Evolutionary conservation across 2,113 vertebrate species (phyloP), one percentile per base, ranked within the genome.

Genomic region (Melospiza georgiana): DNA sequence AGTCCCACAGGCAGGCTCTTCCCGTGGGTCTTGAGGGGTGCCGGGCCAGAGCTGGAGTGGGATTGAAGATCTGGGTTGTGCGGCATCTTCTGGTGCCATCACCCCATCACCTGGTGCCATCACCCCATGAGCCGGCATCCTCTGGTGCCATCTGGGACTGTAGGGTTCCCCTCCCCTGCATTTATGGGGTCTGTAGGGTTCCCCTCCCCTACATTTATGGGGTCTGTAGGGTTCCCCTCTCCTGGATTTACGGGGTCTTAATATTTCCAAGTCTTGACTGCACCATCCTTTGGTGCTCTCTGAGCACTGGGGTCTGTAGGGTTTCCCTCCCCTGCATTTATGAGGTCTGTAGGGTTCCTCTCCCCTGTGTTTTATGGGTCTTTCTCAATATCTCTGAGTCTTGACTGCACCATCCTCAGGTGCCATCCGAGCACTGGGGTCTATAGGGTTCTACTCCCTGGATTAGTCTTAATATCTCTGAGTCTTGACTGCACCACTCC

Each of bases 21-120:
- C 39, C 21, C 0, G 0, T 6, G 35, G 67, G 1, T 57, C 28
- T 14, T 1, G 1, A 1, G 31, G 2, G 43, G 25, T 39, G 44
- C 11, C 3, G 5, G 41, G 41, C 5, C 35, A 6, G 19, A 37
- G 39, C 24, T 25, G 12, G 10, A 6, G 11, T 0, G 39, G 57
- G 51, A 6, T 10, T 41, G 3, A 0, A 13, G 46, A 2, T 35
- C 25, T 4, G 39, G 27, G 69, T 4, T 0, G 3, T 10, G 48
- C 8, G 21, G 37, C 51, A 13, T 43, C 51, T 12, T 69, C 27
- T 6, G 81, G 71, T 41, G 39, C 39, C 39, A 41, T 41, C 39
- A 41, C 41, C 41, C 41, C 30, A 18, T 55, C 30, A 20, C 30
- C 54, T 37, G 37, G 37, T 37, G 37, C 37, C 37, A 10, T 37